A percentile compares a stretch with the other conserved stretches of the same genome.
Evolutionary conservation across 2,113 vertebrate genomes (phyloP).

Genomic region (Tenrec ecaudatus): DNA sequence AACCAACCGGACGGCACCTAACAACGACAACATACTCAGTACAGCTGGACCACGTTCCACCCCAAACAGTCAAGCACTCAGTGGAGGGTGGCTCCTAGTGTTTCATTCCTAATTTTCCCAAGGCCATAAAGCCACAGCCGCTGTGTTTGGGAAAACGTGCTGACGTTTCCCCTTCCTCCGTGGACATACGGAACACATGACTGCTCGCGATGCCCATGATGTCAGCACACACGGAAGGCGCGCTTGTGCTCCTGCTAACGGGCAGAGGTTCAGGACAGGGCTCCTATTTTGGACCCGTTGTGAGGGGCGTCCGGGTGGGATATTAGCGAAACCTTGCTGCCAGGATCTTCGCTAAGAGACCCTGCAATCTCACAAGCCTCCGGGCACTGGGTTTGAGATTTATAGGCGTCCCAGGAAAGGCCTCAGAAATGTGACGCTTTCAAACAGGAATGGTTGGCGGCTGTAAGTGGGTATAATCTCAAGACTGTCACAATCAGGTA

Average conservation of each 20-base stretch:
- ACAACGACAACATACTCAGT: too few relatives aligned
- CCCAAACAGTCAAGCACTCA: too few relatives aligned
- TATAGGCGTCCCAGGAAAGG: background rate
- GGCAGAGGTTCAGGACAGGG: background rate
- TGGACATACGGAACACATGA: background rate
- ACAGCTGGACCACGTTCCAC: too few relatives aligned
- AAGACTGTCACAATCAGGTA: background rate
- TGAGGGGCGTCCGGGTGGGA: background rate
- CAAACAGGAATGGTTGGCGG: background rate
- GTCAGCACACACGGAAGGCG: background rate
- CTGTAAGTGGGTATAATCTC: background rate
- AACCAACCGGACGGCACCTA: too few relatives aligned
- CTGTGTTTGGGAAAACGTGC: background rate
- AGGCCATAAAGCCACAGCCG: background rate
- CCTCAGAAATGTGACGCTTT: background rate
- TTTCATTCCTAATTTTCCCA: background rate
- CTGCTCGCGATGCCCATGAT: background rate
- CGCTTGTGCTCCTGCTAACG: background rate
- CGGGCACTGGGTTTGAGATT: background rate
- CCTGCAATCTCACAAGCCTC: background rate
- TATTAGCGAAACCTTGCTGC: background rate
- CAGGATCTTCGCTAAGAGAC: too few relatives aligned
- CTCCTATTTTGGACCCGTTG: background rate
- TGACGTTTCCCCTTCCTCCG: background rate
- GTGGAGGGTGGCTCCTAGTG: background rate